Evolutionary conservation across 2,113 vertebrate species (phyloP).

Genomic region (Podilymbus podiceps): DNA sequence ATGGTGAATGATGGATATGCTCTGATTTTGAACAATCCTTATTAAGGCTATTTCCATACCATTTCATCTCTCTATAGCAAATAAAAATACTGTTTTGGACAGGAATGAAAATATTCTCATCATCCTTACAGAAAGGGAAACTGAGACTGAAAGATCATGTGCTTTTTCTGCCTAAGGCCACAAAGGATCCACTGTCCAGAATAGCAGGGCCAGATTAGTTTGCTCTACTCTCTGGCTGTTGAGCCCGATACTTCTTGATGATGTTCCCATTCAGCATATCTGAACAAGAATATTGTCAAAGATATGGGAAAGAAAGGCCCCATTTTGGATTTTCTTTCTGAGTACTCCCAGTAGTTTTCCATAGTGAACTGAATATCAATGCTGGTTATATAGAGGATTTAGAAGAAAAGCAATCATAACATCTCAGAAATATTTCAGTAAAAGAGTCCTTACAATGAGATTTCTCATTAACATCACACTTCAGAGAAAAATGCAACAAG

Average conservation of each 20-base stretch:
- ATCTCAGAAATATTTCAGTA: background rate
- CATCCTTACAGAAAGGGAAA: background rate
- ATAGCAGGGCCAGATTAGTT: background rate
- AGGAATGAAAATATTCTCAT: background rate
- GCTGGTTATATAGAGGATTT: background rate
- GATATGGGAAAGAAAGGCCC: background rate
- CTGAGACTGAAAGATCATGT: slow-evolving; percentile 3
- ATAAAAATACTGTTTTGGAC: background rate
- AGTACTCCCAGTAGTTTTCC: background rate
- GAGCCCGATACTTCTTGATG: background rate
- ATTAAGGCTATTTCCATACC: background rate
- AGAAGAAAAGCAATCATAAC: background rate
- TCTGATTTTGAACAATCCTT: background rate
- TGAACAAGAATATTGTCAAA: background rate
- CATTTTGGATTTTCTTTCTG: background rate
- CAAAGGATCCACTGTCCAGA: background rate
- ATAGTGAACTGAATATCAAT: background rate
- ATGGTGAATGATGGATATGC: background rate
- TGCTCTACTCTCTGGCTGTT: background rate
- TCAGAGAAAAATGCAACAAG: background rate
- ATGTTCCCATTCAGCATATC: background rate
- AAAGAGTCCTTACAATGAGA: background rate
- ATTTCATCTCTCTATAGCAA: slow-evolving; percentile 3
- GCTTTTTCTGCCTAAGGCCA: background rate
- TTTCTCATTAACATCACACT: background rate